Evolutionary conservation across 1,140 invertebrate species (phyloP), one percentile per base, ranked within the genome.

Genomic region (Vanessa atalanta): DNA sequence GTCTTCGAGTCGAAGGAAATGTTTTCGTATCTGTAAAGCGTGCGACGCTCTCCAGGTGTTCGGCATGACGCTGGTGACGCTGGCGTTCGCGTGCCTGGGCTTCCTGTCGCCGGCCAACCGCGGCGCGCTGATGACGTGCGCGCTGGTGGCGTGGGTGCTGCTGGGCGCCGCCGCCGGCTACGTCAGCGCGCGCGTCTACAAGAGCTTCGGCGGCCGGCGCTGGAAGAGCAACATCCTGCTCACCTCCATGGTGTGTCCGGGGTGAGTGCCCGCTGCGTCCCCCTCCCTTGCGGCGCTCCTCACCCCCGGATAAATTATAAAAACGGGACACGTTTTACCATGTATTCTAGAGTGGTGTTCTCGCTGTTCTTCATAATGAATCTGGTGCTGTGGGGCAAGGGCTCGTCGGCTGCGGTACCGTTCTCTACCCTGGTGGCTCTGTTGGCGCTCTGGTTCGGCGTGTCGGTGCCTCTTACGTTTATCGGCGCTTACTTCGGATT

Each of bases 401-500:
- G 96, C 48, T 99, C 98, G 81, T 99, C 98, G 55, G 99, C 98
- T 8, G 98, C 99, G 48, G 96, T 99, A 20, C 98, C 99, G 7
- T 99, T 99, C 93, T 97, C 97, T 47, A 99, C 99, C n/a, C 93
- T 99, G n/a, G 89, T 99, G 48, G 98, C 98, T n/a, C 94, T 99
- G 47, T 93, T 99, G 63, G 97, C 98, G 3, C 94, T 99, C 8
- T 99, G 99, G 99, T 98, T 99, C 92, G 96, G 98, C 71, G 97
- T 99, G n/a, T 99, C 98, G 2, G 97, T 99, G 51, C 99, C 99
- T 7, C 94, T 99, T 48, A 99, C 98, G 9, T 99, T 99, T 93
- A 95, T 99, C 76, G 99, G 99, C 11, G 98, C 99, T 47, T 99
- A 99, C 93, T 99, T 99, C 92, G 99, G 99, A 78, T 99, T 99